Conservation (phyloP, 2,113 vertebrate genomes). For the Formicarius rufipectus region DNA sequence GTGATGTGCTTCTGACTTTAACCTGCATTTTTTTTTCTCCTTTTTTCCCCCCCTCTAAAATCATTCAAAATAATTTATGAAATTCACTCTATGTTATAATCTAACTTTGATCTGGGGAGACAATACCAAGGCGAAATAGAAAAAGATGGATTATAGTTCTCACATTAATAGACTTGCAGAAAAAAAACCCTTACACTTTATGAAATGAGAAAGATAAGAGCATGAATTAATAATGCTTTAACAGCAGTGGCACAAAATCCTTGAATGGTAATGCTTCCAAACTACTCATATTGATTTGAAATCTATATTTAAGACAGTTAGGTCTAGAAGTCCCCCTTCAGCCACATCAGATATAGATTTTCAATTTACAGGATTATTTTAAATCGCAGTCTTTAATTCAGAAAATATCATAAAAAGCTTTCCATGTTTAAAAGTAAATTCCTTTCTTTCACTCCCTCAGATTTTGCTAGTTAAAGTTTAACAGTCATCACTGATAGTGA, state of each 20-base stretch:
- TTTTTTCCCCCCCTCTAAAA: background rate
- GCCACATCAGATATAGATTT: constrained; percentile 60
- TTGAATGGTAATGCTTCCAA: constrained; percentile 37
- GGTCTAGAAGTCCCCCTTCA: constrained; percentile 33
- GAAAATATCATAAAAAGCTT: constrained; percentile 5
- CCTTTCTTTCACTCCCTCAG: background rate
- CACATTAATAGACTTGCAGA: constrained; percentile 36
- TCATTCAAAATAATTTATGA: constrained; percentile 55
- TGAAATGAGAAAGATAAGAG: constrained; percentile 59
- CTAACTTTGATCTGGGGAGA: constrained; percentile 50
- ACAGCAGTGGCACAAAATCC: constrained; percentile 56
- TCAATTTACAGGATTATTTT: constrained; percentile 57
- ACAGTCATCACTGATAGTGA: background rate
- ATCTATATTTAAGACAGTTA: constrained; percentile 55
- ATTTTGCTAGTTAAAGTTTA: background rate
- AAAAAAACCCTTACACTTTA: background rate
- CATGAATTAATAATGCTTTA: constrained; percentile 62
- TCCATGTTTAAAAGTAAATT: constrained; percentile 9
- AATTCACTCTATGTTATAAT: constrained; percentile 44
- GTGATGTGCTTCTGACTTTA: constrained; percentile 26
- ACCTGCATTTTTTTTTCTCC: background rate
- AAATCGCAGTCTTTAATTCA: constrained; percentile 30
- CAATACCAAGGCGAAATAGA: constrained; percentile 22
- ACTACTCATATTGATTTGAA: constrained; percentile 61
- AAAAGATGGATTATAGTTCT: constrained; percentile 53